Evolutionary conservation across 2,113 vertebrate species (phyloP), one percentile per base, ranked within the genome.

Genomic region (Corythornis vintsioides): DNA sequence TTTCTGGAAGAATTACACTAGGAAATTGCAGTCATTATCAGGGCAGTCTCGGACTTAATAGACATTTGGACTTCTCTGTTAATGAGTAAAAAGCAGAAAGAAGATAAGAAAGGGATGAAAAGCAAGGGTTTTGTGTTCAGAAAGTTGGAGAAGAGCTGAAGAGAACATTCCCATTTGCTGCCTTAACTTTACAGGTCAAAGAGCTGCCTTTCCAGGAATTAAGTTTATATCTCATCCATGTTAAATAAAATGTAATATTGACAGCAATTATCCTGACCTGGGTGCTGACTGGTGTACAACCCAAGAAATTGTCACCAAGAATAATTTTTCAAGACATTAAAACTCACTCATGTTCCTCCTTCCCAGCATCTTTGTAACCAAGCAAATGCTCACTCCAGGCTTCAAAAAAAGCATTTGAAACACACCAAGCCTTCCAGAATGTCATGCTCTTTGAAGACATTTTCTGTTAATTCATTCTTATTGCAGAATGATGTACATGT

Each of bases 1-100:
- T 33, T 92, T 76, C 43, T 83, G 66, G n/a, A 91, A 88, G 61
- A 88, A 83, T 80, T 95, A 85, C 42, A 57, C 22, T 33, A 91
- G 71, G 67, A 92, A 83, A 89, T 80, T 66, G 35, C 22, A 89
- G 71, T 91, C 55, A 79, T 89, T 91, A 85, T 26, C 20, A 33
- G 40, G 50, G 16, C 55, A 79, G 50, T 38, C 55, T 82, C 69
- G 69, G 9, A 79, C 14, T 45, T 92, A 72, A 69, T 24, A 89
- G 57, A 72, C 25, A 87, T 79, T 75, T 38, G 26, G 87, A 76
- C 20, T 64, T 82, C 43, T 63, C 24, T 85, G n/a, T 38, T 87
- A 55, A 83, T 35, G 13, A 88, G 25, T 25, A 47, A 87, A 86
- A 83, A 35, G 40, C 15, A 77, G 15, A 81, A 84, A 72, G 13